A percentile compares a stretch with the other conserved stretches of the same genome.
phyloP scores from a whole-genome alignment of 2,888 invertebrate genomes.

The Achlya flavicornis region DNA sequence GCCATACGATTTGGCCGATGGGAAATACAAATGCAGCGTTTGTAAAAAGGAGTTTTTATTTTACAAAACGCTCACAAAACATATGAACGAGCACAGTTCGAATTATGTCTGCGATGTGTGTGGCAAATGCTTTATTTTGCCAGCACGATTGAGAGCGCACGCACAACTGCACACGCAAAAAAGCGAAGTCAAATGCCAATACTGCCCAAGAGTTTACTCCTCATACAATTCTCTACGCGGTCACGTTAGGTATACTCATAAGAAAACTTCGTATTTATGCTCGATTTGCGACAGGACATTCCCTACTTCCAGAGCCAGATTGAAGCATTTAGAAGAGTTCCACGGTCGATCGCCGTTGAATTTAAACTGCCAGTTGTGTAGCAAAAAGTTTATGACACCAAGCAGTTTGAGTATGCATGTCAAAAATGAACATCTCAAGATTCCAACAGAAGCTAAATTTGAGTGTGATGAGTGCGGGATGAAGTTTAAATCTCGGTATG shows the following conservation, averaged over 20 bases:
- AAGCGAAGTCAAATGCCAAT: constrained; percentile 27
- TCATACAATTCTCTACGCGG: constrained; percentile 29
- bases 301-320: constrained; percentile 19
- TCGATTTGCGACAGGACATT: constrained; percentile 34
- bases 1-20: constrained; percentile 34
- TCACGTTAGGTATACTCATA: constrained; percentile 49
- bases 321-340: constrained; percentile 31
- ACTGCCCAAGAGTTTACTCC: constrained; percentile 30
- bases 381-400: constrained; percentile 27
- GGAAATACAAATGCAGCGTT: constrained; percentile 32
- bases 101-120: constrained; percentile 70
- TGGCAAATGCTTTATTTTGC: constrained; percentile 61
- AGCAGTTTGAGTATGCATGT: constrained; percentile 29
- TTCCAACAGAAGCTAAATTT: constrained; percentile 21
- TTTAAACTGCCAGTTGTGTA: constrained; percentile 34
- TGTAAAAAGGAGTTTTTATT: constrained; percentile 55
- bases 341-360: constrained; percentile 31
- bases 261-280: constrained; percentile 40
- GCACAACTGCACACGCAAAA: constrained; percentile 21
- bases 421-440: constrained; percentile 28
- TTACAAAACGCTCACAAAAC: constrained; percentile 56
- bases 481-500: constrained; percentile 25
- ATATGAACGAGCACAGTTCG: constrained; percentile 69
- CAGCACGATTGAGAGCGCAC: constrained; percentile 33
- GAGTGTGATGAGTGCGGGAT: constrained; percentile 27